Evolutionary conservation across 1,140 invertebrate species (phyloP), one percentile per base, ranked within the genome.

Genomic region (Leptinotarsa undecemlineata): DNA sequence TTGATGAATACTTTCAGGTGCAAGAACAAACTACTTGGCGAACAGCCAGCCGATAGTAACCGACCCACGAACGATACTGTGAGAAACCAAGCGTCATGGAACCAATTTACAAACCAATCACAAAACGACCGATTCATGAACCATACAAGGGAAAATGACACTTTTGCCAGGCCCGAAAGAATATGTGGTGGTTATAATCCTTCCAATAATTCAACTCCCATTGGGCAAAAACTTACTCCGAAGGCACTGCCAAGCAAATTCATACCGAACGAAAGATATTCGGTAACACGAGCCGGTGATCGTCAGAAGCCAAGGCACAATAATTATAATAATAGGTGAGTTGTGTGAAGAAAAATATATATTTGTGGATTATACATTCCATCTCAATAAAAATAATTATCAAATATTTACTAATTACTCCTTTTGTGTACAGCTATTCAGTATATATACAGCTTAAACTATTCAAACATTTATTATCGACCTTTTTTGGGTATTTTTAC

Each of bases 1-100:
- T 8, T 11, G 33, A 42, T 42, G 33, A 42, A 42, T n/a, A 57
- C 4, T 57, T 57, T 57, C n/a, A 57, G 51, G 51, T 57, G 51
- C 51, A 57, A 57, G 51, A 57, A 57, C n/a, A 57, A 57, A 57
- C n/a, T 57, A 19, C 51, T 57, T 17, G 51, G 51, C 51, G 51
- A 57, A 57, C 51, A 57, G n/a, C 15, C 51, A 17, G 1, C 4
- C 4, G 51, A 57, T 19, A n/a, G n/a, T 57, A 57, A 57, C 51
- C 51, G 17, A 17, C n/a, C 51, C 6, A 14, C n/a, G 51, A 57
- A 57, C 6, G 15, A 57, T 17, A 57, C 51, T 17, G 13, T 3
- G 15, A 42, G 33, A 42, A 42, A 42, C 33, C 33, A 42, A 42
- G 8, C 33, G 8, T 11, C 33, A 42, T 42, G 33, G 33, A 42